Evolutionary conservation across 2,113 vertebrate species (phyloP).

Genomic region (Jaculus jaculus): DNA sequence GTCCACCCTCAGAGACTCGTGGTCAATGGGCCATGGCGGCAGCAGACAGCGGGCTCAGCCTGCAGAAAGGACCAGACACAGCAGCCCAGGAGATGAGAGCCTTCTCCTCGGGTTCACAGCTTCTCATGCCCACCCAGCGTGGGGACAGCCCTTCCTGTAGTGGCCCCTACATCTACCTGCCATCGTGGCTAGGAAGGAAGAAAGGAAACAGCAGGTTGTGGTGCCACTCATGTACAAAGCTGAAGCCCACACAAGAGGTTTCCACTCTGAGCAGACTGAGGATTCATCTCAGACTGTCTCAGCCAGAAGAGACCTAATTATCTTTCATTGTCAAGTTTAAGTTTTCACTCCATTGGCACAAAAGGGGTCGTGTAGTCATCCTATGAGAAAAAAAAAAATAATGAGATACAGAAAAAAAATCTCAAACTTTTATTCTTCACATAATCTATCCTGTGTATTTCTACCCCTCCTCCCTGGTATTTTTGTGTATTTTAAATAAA

Average conservation of each 20-base stretch:
- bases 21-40: not conserved
- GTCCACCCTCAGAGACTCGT: not conserved
- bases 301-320: constrained; percentile 21
- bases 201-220: rapidly evolving
- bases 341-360: constrained; percentile 32
- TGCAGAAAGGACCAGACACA: not conserved
- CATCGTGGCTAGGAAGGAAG: not conserved
- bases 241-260: not conserved
- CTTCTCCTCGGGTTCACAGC: no score
- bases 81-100: not conserved
- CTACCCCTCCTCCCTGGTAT: not conserved
- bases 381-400: constrained; percentile 22
- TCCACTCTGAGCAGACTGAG: constrained; percentile 1
- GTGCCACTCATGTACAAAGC: not conserved
- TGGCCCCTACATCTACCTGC: not conserved
- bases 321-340: constrained; percentile 12
- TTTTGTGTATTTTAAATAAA: constrained; percentile 24
- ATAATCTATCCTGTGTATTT: not conserved
- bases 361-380: not conserved
- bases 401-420: constrained; percentile 37
- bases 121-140: not conserved
- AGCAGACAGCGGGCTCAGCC: not conserved
- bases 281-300: not conserved
- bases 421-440: not conserved
- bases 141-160: not conserved